Base-by-base conservation (phyloP, 53 echinoderm and acorn worm species). In the Antedon mediterranea region DNA sequence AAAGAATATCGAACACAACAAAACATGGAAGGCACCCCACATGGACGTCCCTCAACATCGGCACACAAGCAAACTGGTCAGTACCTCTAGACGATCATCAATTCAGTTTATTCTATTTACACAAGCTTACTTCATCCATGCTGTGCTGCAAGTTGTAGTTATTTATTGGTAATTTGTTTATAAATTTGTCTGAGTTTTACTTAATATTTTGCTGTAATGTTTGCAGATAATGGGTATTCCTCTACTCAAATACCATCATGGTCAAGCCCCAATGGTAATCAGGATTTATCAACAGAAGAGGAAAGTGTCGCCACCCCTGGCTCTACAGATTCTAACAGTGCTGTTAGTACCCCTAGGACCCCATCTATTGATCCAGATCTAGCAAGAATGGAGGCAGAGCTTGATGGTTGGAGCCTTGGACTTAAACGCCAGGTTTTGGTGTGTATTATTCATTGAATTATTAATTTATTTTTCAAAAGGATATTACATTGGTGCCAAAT, bases 321-420 rank as follows among this genome's bases (percentile, higher is more conserved):
- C 9, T 57, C 57, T 57, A 18, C 57, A 57, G 57, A 18, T 57
- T 32, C 32, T 7, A 34, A 76, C 32, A 33, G 33, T 76, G 2
- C 34, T 32, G 34, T 9, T 2, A 76, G 33, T 28, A 76, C 76
- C 14, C 28, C 29, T 28, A 72, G 78, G 78, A 90, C 98, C 14
- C 98, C 92, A 0, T 85, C 81, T 30, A 74, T 98, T 33, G 98
- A 98, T 81, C 86, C 84, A 34, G 98, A 92, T 79, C 82, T 98
- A 20, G 88, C 93, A 27, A 84, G 86, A n/a, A 93, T 98, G 98
- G 92, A 90, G 78, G 90, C 88, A 42, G 75, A 93, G 37, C 83
- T 98, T 0, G 98, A 98, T 72, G 93, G 88, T 73, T 98, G 98
- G 98, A 84, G 86, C 72, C 74, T 93, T 83, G 92, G 93, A 30